Base-by-base conservation (phyloP, 2,888 invertebrate genomes). In the Calliphora vomitoria region DNA sequence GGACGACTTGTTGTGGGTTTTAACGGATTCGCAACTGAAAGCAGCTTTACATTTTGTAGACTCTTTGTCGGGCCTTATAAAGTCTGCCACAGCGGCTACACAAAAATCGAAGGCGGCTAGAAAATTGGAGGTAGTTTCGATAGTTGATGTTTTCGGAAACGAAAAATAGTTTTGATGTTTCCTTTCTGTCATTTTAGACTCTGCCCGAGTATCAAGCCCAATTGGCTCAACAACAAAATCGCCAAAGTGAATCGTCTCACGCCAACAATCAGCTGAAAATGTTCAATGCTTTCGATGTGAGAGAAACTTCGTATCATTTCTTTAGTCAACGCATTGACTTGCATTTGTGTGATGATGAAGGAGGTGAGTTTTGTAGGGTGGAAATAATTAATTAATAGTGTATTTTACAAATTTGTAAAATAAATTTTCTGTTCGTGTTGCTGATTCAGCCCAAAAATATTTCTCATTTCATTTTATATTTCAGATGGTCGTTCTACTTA, bases 251-350 rank as follows among this genome's bases (percentile, higher is more conserved):
- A 91, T 25, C 94, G 92, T 87, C 94, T 92, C 87, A 94, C 91
- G 82, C 90, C 38, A 90, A 92, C 6, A 90, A 92, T 31, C 91
- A 92, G 0, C 95, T 95, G 82, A 96, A 96, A 89, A 95, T 97
- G 93, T 99, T 98, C 94, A 95, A 96, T 44, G 95, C 96, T 69
- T 98, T 97, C 93, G 99, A 99, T 94, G 98, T 99, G n/a, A 95
- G 97, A 0, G 99, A 99, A 94, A 99, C 99, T 0, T 99, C 99
- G 0, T 99, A 99, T 94, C 99, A 99, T 94, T 96, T 99, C 92
- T 95, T 97, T 74, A 97, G 97, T 82, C 98, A 98, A 88, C 95
- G 98, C 91, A 97, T 99, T 91, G 99, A 99, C 94, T 95, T 99
- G 86, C 99, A 99, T 94, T 95, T 99, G 50, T 99, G 98, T 92